A percentile compares a stretch with the other conserved stretches of the same genome.
phyloP scores from a whole-genome alignment of 2,888 invertebrate species.

The Dicranocentrus wangi region DNA sequence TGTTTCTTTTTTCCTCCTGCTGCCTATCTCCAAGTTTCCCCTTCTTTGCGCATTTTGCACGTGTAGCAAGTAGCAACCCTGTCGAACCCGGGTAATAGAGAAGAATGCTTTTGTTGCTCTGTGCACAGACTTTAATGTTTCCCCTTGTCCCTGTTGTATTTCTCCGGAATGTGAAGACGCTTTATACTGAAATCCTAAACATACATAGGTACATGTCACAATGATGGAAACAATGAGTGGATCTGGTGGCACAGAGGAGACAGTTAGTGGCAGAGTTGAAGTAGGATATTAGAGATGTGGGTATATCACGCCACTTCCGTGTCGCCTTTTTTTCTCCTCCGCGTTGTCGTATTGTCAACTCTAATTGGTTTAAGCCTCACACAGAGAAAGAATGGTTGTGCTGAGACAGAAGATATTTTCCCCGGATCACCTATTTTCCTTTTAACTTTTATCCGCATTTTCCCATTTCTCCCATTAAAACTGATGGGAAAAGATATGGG shows the following conservation, averaged over 20 bases:
- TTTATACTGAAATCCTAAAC: too few relatives aligned
- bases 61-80: too few relatives aligned
- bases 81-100: too few relatives aligned
- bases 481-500: not conserved
- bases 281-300: not conserved
- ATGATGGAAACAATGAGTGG: too few relatives aligned
- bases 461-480: conserved; percentile 18
- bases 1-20: not conserved
- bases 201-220: too few relatives aligned
- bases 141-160: too few relatives aligned
- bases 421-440: not conserved
- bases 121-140: too few relatives aligned
- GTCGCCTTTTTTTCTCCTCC: not conserved
- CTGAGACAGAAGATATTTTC: conserved; percentile 17
- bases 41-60: too few relatives aligned
- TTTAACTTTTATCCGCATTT: not conserved
- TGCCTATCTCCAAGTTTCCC: not conserved
- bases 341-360: conserved; percentile 15
- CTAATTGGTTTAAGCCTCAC: conserved; percentile 18
- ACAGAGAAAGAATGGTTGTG: conserved; percentile 16
- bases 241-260: not conserved
- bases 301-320: conserved; percentile 16
- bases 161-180: too few relatives aligned
- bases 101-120: too few relatives aligned
- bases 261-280: conserved; percentile 22